These are phyloP conservation scores for Hydropsyche tenuis DNA, from an alignment of 1,140 invertebrate species.

Conservation along the genomic window DNA sequence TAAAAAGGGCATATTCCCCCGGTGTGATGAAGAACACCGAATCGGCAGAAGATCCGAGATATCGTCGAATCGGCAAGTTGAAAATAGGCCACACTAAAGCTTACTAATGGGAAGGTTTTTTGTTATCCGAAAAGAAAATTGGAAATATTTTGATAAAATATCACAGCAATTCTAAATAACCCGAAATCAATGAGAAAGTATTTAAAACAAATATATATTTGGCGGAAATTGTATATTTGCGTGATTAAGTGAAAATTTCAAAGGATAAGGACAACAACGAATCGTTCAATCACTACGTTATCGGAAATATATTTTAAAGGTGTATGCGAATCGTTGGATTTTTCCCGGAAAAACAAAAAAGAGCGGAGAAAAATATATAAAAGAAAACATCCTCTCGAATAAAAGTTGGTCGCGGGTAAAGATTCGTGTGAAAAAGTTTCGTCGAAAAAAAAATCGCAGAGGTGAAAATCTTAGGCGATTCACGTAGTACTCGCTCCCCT, in stretches of 20 bases:
- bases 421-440: neutral
- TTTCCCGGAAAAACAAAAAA: neutral
- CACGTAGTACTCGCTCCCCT: slow-evolving; percentile 6
- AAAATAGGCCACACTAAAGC: too few species aligned
- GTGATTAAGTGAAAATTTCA: too few species aligned
- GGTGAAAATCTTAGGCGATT: slow-evolving; percentile 19
- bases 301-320: too few species aligned
- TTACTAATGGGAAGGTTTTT: too few species aligned
- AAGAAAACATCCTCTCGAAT: too few species aligned
- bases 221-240: too few species aligned
- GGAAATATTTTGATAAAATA: too few species aligned
- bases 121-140: too few species aligned
- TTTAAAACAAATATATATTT: too few species aligned
- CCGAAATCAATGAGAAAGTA: too few species aligned
- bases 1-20: neutral
- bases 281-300: neutral
- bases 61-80: too few species aligned
- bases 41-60: neutral
- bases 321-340: neutral
- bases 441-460: slow-evolving; percentile 1
- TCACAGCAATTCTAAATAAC: too few species aligned
- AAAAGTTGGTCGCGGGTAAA: slow-evolving; percentile 6
- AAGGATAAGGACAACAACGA: neutral
- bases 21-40: neutral
- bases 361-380: neutral